A percentile compares a stretch with the other conserved stretches of the same genome.
phyloP scores from a whole-genome alignment of 1,140 invertebrate genomes.

The Drosophila triauraria region DNA sequence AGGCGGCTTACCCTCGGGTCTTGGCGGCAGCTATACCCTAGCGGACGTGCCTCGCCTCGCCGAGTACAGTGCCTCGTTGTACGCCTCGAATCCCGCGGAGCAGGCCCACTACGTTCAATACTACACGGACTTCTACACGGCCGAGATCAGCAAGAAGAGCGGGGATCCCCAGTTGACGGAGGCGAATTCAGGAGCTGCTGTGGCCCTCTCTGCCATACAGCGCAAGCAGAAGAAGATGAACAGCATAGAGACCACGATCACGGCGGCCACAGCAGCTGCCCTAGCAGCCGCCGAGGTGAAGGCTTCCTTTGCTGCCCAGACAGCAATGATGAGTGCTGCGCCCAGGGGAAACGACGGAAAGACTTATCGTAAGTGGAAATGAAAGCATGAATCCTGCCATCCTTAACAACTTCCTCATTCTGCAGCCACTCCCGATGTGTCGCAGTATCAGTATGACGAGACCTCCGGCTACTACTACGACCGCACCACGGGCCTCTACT shows the following conservation, averaged over 20 bases:
- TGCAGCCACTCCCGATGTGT: conserved; percentile 93
- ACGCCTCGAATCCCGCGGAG: conserved; percentile 91
- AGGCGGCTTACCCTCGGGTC: conserved; percentile 32
- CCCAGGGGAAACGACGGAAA: conserved; percentile 88
- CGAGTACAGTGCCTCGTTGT: conserved; percentile 91
- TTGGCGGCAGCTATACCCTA: conserved; percentile 86
- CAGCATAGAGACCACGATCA: conserved; percentile 73
- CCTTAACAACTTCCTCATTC: not conserved
- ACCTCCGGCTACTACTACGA: conserved; percentile 99
- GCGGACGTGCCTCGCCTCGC: conserved; percentile 91
- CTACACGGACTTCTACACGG: conserved; percentile 93
- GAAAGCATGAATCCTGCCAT: not conserved
- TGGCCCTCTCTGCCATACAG: conserved; percentile 94
- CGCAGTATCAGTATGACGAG: conserved; percentile 97
- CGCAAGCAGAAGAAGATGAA: conserved; percentile 84
- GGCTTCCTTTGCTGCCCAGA: conserved; percentile 66
- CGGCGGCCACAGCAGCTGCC: conserved; percentile 76
- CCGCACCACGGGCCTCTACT: conserved; percentile 96
- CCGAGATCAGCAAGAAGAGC: conserved; percentile 88
- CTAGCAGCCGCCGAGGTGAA: conserved; percentile 71
- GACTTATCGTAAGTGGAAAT: conserved; percentile 87
- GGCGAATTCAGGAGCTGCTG: conserved; percentile 94
- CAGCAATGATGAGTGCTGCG: conserved; percentile 76
- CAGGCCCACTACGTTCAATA: conserved; percentile 91
- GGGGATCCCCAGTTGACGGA: conserved; percentile 86